These are phyloP conservation scores for Tupiocoris notatus DNA, from an alignment of 2,888 invertebrate genomes.

Conservation along the genomic window DNA sequence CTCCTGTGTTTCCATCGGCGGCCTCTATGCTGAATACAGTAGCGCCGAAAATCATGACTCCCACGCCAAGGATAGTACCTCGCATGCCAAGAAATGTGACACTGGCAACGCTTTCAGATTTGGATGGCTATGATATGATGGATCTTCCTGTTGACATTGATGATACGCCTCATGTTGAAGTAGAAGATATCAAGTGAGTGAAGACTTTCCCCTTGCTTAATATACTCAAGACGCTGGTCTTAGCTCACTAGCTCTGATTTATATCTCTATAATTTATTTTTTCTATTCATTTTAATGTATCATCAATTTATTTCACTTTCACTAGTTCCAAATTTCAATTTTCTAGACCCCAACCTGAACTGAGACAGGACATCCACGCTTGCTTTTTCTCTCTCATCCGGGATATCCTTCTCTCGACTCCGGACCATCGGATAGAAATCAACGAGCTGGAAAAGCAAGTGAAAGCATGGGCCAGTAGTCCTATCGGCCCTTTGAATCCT, in stretches of 20 bases:
- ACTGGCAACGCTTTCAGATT: conserved; percentile 53
- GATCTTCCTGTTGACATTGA: conserved; percentile 72
- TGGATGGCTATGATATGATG: conserved; percentile 72
- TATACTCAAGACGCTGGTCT: too few species aligned
- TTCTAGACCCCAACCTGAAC: conserved; percentile 55
- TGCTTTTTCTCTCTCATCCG: conserved; percentile 85
- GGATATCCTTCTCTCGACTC: conserved; percentile 81
- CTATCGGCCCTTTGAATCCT: conserved; percentile 76
- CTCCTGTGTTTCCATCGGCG: background rate
- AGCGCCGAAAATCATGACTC: background rate
- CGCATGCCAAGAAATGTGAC: conserved; percentile 10
- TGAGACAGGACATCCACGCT: conserved; percentile 78
- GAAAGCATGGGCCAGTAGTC: conserved; percentile 72
- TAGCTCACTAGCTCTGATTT: too few species aligned
- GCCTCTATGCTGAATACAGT: background rate
- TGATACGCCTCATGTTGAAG: conserved; percentile 57
- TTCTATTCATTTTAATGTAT: too few species aligned
- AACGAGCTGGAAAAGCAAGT: conserved; percentile 72
- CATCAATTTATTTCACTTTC: too few species aligned
- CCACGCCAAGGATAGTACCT: background rate
- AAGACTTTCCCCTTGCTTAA: too few species aligned
- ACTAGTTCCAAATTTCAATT: background rate
- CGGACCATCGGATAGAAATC: conserved; percentile 79
- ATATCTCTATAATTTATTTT: too few species aligned
- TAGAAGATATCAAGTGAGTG: conserved; percentile 51